phyloP scores from a whole-genome alignment of 2,888 invertebrate species.

The Aromia moschata region DNA sequence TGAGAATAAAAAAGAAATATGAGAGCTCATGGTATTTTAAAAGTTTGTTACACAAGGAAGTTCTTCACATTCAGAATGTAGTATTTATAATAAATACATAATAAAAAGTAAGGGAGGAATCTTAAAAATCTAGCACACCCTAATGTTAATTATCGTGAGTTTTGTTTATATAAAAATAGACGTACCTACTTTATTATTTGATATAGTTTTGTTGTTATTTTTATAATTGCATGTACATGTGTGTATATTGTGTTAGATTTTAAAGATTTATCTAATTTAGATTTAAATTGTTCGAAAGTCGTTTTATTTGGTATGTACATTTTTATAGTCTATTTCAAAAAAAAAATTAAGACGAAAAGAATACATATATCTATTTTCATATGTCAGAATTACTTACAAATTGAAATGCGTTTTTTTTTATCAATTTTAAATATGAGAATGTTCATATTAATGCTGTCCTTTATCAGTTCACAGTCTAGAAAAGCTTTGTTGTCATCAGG shows the following conservation, averaged over 20 bases:
- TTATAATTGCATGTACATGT: constrained; percentile 38
- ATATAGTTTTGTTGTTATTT: constrained; percentile 28
- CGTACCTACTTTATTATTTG: constrained; percentile 19
- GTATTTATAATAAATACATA: constrained; percentile 22
- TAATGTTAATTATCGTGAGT: constrained; percentile 23
- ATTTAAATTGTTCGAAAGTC: constrained; percentile 14
- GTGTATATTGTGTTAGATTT: constrained; percentile 48
- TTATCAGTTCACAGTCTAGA: constrained; percentile 33
- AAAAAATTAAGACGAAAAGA: constrained; percentile 30
- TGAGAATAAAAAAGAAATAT: constrained; percentile 15
- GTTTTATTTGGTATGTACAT: constrained; percentile 32
- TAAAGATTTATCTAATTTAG: constrained; percentile 39
- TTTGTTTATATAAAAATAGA: constrained; percentile 17
- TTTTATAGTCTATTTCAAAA: constrained; percentile 32
- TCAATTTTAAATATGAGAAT: constrained; percentile 13
- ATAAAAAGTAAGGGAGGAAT: constrained; percentile 16
- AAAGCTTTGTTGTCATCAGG: constrained; percentile 44
- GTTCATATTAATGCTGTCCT: constrained; percentile 14
- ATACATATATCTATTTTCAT: constrained; percentile 44
- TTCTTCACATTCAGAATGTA: constrained; percentile 23
- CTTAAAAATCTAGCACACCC: constrained; percentile 43
- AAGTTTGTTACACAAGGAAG: constrained; percentile 5
- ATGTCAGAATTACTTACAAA: constrained; percentile 25
- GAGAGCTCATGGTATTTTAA: constrained; percentile 18
- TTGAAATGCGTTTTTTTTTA: constrained; percentile 7